Base-by-base conservation (phyloP, 2,888 invertebrate genomes). In the Anorthoa munda region DNA sequence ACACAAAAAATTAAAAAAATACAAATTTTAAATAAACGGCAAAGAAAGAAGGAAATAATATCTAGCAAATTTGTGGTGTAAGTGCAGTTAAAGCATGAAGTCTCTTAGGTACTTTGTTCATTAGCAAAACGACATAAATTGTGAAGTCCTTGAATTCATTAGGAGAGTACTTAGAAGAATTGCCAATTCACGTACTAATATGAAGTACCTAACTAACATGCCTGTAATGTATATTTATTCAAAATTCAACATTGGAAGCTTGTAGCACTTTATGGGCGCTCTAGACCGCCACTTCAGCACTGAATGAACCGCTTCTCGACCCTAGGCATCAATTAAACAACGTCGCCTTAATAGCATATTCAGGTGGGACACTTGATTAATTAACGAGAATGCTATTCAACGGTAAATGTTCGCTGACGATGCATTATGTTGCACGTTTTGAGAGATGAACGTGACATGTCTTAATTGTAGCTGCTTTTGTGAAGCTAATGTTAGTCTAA, bases 331-430 rank as follows among this genome's bases (percentile, higher is more conserved):
- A 72, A 77, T 77, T 77, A 71, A 77, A 77, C 66, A 72, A 31
- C 77, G 69, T 60, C 56, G 26, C 66, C 23, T 67, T 71, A 77
- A 77, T 60, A 56, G 71, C 48, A 56, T 64, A 71, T 77, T 72
- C 66, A 79, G 77, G 63, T 77, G 78, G 45, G 58, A 58, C 81
- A 63, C 21, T 60, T 67, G 72, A 79, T 77, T 72, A 77, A 79
- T 82, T 66, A 77, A 48, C 17, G 46, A 18, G 53, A 50, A 60
- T 61, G n/a, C 60, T 59, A 64, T 79, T 65, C 66, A 53, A 51
- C 46, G 18, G 15, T 48, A 60, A 63, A 12, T 77, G 77, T 72
- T 45, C 61, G 48, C 72, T 72, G 72, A 77, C 64, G n/a, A 65
- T 79, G 79, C 78, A 65, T 50, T 53, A 71, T 63, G 23, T 53